Evolutionary conservation across 1,140 invertebrate genomes (phyloP), one percentile per base, ranked within the genome.

Genomic region (Eupristina koningsbergeri): DNA sequence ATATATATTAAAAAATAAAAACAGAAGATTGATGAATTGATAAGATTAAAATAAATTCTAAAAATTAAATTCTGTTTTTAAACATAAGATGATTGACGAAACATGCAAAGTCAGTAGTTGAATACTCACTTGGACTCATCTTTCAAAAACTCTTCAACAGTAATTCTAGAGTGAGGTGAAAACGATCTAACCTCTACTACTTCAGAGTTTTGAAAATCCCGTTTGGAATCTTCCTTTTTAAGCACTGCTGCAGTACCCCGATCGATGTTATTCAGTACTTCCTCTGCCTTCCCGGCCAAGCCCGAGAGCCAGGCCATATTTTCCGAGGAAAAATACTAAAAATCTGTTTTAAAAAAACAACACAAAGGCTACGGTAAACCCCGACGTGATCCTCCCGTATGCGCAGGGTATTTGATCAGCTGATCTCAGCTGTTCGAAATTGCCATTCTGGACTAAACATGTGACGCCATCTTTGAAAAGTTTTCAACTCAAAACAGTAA

Each of bases 271-370:
- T 97, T 97, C 17, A 98, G 90, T 53, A 97, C 94, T 89, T 96
- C 94, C 90, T 97, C 97, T 53, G 97, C 97, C 89, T 96, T 97
- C 45, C 95, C 96, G 82, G 96, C 96, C 63, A 97, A 93, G 86
- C 95, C 96, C 83, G 94, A 94, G 64, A 98, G 93, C 97, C 97
- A 97, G 81, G 96, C 96, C 97, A 97, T 98, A 58, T 26, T 29
- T 5, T 1, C 2, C 5, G 36, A 6, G 15, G 15, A 29, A 47
- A 74, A 5, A 29, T n/a, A n/a, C 5, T 13, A n/a, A 74, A 29
- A 36, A 36, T 61, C 47, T 67, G n/a, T n/a, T 8, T 34, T 41
- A 0, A 34, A 64, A 19, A 17, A 1, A 26, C 3, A 6, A 3
- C 3, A 58, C 22, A 0, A 26, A 58, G 53, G 26, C 13, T 7